A percentile compares a stretch with the other conserved stretches of the same genome.
Evolutionary conservation across 1,140 invertebrate species (phyloP).

Genomic region (Habropoda laboriosa): DNA sequence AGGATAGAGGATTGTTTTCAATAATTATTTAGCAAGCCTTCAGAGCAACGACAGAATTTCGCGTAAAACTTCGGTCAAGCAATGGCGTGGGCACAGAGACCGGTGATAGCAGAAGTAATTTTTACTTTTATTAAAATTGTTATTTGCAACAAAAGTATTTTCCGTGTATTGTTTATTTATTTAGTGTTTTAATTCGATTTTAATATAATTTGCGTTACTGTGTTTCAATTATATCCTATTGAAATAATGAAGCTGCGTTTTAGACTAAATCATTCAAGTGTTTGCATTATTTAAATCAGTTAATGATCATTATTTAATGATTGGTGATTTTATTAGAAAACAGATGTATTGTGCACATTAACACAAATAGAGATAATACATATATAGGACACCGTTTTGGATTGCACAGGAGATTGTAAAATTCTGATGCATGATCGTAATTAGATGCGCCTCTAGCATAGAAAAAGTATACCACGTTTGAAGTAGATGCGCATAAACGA

Average conservation of each 20-base stretch:
- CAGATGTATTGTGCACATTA: not conserved
- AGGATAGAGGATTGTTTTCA: not conserved
- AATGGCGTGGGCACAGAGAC: not conserved
- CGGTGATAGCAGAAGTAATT: not conserved
- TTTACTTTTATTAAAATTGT: not conserved
- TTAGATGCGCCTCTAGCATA: not conserved
- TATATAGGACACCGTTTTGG: too few relatives aligned
- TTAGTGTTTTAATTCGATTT: not conserved
- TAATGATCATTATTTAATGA: not conserved
- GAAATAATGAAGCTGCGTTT: not conserved
- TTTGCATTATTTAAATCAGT: not conserved
- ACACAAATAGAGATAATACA: not conserved
- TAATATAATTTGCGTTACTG: not conserved
- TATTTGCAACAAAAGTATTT: not conserved
- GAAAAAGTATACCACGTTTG: not conserved
- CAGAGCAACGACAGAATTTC: not conserved
- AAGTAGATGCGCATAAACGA: constrained; percentile 34
- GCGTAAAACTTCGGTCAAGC: not conserved
- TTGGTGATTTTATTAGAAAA: not conserved
- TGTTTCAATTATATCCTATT: not conserved
- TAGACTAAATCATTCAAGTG: not conserved
- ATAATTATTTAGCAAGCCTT: constrained; percentile 7
- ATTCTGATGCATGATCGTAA: not conserved
- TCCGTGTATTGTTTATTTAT: not conserved
- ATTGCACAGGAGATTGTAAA: not conserved